A percentile compares a stretch with the other conserved stretches of the same genome.
These are phyloP conservation scores for Agrilus mali DNA, from an alignment of 2,888 invertebrate genomes.

Conservation along the genomic window DNA sequence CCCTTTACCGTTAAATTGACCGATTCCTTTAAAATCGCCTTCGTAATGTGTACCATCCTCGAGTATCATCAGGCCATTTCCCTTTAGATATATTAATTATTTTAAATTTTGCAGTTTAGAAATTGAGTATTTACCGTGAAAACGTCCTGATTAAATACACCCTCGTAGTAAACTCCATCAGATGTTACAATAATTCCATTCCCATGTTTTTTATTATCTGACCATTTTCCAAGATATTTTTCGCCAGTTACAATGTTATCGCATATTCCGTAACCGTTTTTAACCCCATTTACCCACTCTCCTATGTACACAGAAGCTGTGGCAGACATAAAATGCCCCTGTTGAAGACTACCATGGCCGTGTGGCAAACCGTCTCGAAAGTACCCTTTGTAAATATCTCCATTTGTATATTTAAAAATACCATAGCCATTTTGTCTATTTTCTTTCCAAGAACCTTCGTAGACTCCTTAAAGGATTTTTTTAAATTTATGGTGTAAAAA, in stretches of 20 bases:
- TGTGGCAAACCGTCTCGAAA: constrained; percentile 74
- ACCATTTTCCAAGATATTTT: constrained; percentile 84
- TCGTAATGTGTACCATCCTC: constrained; percentile 83
- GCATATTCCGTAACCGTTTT: constrained; percentile 79
- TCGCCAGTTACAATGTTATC: constrained; percentile 77
- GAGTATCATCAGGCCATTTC: constrained; percentile 78
- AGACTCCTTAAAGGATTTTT: constrained; percentile 41
- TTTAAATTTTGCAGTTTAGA: constrained; percentile 4
- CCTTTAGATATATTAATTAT: constrained; percentile 39
- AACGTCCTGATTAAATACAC: constrained; percentile 67
- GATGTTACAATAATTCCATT: constrained; percentile 77
- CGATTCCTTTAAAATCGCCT: constrained; percentile 72
- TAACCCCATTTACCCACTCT: constrained; percentile 67
- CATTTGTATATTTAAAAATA: constrained; percentile 58
- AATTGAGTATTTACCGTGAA: constrained; percentile 44
- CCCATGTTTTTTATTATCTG: constrained; percentile 71
- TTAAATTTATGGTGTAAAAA: constrained; percentile 31
- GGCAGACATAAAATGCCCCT: constrained; percentile 64
- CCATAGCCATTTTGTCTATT: constrained; percentile 76
- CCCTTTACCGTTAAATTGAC: constrained; percentile 72
- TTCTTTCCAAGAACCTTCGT: constrained; percentile 72
- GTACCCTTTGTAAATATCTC: constrained; percentile 75
- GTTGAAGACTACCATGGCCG: constrained; percentile 73
- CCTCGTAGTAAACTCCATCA: constrained; percentile 86
- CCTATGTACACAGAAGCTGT: constrained; percentile 78